Evolutionary conservation across 2,797 vertebrate species (phyloP).

Genomic region (Agapornis canus): DNA sequence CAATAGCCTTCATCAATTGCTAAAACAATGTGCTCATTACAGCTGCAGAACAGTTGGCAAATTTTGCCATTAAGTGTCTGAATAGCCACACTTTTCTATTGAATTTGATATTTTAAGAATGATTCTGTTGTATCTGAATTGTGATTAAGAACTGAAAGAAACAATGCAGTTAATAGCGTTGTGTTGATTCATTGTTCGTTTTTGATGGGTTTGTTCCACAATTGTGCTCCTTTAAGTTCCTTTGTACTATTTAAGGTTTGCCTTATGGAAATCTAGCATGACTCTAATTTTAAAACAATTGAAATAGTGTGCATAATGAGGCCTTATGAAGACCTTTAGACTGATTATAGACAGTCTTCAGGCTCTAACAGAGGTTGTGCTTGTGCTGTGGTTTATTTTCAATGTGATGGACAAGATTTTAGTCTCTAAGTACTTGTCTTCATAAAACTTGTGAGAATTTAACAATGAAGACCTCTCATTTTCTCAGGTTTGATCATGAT

Average conservation of each 20-base stretch:
- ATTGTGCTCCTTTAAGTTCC: not conserved
- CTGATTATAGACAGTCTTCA: not conserved
- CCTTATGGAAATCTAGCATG: not conserved
- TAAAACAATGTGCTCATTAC: not conserved
- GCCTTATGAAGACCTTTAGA: not conserved
- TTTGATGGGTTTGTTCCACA: not conserved
- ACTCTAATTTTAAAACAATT: not conserved
- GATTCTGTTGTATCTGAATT: constrained; percentile 1
- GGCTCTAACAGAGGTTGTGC: not conserved
- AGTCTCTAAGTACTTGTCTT: not conserved
- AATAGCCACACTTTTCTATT: not conserved
- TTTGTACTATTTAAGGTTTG: not conserved
- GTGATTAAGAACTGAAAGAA: constrained; percentile 21
- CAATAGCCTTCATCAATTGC: not conserved
- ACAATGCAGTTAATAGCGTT: not conserved
- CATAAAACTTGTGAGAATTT: not conserved
- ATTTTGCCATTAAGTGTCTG: not conserved
- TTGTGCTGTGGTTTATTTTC: not conserved
- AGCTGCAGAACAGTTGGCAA: not conserved
- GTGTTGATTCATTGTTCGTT: not conserved
- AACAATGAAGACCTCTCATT: not conserved
- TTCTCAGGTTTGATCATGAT: not conserved
- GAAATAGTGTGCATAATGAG: not conserved
- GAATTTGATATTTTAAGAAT: not conserved
- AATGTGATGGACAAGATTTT: not conserved